Base-by-base conservation (phyloP, 2,888 invertebrate genomes). In the Nomada hirtipes region DNA sequence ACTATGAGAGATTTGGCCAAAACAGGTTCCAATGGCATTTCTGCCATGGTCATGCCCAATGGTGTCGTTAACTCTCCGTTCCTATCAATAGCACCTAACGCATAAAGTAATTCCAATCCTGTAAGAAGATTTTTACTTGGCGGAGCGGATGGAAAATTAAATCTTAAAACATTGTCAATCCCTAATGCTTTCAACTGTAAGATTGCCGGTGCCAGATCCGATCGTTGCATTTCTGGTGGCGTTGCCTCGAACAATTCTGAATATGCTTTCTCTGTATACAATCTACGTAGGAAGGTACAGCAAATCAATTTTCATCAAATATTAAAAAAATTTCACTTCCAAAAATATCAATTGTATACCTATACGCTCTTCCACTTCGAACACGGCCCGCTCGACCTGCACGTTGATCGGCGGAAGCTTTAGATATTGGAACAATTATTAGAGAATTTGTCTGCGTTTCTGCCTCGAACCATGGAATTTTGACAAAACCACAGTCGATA, bases 401-500 rank as follows among this genome's bases (percentile, higher is more conserved):
- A 77, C 99, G 95, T 93, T 99, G 99, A 79, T 96, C 95, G 0
- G 99, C 99, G 55, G 98, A 98, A 69, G 98, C 98, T 93, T 96
- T 96, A 2, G 98, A 98, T 1, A 98, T 95, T 0, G 98, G 97
- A 2, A 98, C 96, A 0, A 98, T 95, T 0, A 97, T 95, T n/a
- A 99, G 94, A 75, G 97, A 96, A 92, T 98, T 98, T 0, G 98
- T 97, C 18, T 97, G 97, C 13, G 97, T 96, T 3, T 96, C 95
- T 0, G 97, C 96, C 90, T 98, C 97, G 92, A 97, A 98, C 95
- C 98, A 98, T 26, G 97, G 97, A 88, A 99, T 94, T 94, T 99
- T 99, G 68, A 98, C 98, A 94, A 98, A 99, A 1, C 99, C 99
- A 93, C 98, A 96, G 93, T 99, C 99, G 73, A 99, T 96, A 71